Base-by-base conservation (phyloP, 2,797 vertebrate genomes). In the Lates japonicus region DNA sequence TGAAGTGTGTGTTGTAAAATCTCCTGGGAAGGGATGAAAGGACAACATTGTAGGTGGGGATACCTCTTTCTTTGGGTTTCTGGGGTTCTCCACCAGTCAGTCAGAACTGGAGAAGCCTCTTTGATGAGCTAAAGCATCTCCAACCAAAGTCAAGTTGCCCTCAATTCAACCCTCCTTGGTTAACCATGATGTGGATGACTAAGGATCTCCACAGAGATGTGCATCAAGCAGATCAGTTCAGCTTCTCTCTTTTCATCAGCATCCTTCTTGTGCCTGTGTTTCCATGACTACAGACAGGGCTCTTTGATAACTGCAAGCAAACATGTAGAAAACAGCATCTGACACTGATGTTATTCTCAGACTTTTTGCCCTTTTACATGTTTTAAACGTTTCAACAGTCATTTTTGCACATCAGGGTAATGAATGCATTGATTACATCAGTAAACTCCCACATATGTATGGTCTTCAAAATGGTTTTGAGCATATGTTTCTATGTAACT, bases 241-340 rank as follows among this genome's bases (percentile, higher is more conserved):
- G 35, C 8, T 37, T 37, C 20, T n/a, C 29, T 29, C 25, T 62
- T 76, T 62, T 35, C 1, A 76, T 29, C 19, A 17, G n/a, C 35
- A 44, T 39, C 16, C 1, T 9, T 31, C 31, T 44, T 39, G 11
- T 52, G n/a, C 42, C 58, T 31, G 65, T 48, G 65, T 82, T 78
- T 74, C 59, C 59, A 69, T 82, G 69, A 19, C 51, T 25, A 59
- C 63, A 17, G 20, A 25, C 22, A 49, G 19, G 29, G 51, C 33
- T 42, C 12, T 52, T n/a, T 46, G 54, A 54, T 22, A 20, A 29
- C 3, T 19, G 0, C 7, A 59, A 42, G 4, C 10, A 22, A 22
- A 22, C 25, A 11, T 52, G 22, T 46, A 46, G n/a, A 22, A 12
- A 52, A 52, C 49, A 12, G 49, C 25, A 7, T 19, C 44, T 46